Conservation (phyloP, 2,113 vertebrate genomes). For the Synchiropus splendidus region DNA sequence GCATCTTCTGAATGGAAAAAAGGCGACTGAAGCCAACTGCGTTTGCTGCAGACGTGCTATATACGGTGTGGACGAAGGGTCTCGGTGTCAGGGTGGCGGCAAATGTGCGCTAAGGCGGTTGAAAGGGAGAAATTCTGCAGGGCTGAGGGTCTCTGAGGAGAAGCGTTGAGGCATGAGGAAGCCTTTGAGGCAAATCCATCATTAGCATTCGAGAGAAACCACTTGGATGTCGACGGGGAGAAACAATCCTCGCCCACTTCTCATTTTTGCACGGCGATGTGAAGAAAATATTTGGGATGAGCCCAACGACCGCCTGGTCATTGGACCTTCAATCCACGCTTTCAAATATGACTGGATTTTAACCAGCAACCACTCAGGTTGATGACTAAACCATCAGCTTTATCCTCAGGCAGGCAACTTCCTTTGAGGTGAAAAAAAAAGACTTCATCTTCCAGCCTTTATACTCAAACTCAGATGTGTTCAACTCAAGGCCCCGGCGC, state of each 20-base stretch:
- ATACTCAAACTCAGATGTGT: too few species aligned
- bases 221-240: slow-evolving; percentile 5
- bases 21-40: slow-evolving; percentile 21
- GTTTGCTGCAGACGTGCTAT: slow-evolving; percentile 29
- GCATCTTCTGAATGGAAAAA: not conserved
- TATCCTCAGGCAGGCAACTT: too few species aligned
- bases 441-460: too few species aligned
- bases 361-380: too few species aligned
- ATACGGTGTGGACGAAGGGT: not conserved
- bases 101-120: slow-evolving; percentile 17
- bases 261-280: too few species aligned
- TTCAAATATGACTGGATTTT: too few species aligned
- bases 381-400: too few species aligned
- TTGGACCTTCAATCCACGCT: too few species aligned
- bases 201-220: slow-evolving; percentile 50
- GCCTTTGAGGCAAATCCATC: slow-evolving; percentile 42
- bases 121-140: slow-evolving; percentile 39
- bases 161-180: slow-evolving; percentile 29
- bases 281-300: too few species aligned
- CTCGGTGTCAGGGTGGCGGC: slow-evolving; percentile 1
- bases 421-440: too few species aligned
- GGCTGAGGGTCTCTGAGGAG: slow-evolving; percentile 29
- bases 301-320: too few species aligned
- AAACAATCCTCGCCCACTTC: slow-evolving; percentile 2
- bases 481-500: too few species aligned